Conservation (phyloP, 2,797 vertebrate genomes). For the Moxostoma hubbsi region DNA sequence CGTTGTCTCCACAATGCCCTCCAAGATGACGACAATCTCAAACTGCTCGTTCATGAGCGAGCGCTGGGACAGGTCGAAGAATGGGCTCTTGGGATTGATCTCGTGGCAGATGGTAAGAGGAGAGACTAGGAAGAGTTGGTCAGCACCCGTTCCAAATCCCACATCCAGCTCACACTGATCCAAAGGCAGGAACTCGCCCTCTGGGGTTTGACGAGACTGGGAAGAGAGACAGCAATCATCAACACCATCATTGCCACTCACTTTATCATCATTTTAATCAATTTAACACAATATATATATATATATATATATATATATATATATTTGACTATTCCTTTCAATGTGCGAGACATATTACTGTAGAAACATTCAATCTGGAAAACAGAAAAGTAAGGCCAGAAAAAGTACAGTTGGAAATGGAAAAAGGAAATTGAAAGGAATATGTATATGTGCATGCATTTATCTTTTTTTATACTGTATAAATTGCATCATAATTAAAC, state of each 20-base stretch:
- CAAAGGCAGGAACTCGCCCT: conserved; percentile 90
- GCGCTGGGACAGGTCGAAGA: conserved; percentile 89
- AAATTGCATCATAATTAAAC: background rate
- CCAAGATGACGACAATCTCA: conserved; percentile 91
- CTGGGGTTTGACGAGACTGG: conserved; percentile 89
- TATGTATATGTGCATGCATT: background rate
- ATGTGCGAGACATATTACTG: background rate
- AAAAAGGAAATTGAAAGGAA: background rate
- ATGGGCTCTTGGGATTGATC: conserved; percentile 89
- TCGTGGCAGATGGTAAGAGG: conserved; percentile 92
- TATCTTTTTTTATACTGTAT: background rate
- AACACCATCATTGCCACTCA: conserved; percentile 1
- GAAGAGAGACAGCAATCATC: background rate
- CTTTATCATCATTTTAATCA: background rate
- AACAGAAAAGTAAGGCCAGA: background rate
- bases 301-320: background rate
- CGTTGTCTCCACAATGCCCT: conserved; percentile 91
- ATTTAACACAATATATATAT: background rate
- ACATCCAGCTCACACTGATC: conserved; percentile 92
- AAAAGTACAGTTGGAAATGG: background rate
- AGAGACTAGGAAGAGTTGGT: conserved; percentile 91
- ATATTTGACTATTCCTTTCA: background rate
- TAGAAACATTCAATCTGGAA: background rate
- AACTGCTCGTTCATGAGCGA: conserved; percentile 87
- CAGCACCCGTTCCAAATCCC: conserved; percentile 89